phyloP scores from a whole-genome alignment of 1,140 invertebrate genomes.

The Nebria ingens region DNA sequence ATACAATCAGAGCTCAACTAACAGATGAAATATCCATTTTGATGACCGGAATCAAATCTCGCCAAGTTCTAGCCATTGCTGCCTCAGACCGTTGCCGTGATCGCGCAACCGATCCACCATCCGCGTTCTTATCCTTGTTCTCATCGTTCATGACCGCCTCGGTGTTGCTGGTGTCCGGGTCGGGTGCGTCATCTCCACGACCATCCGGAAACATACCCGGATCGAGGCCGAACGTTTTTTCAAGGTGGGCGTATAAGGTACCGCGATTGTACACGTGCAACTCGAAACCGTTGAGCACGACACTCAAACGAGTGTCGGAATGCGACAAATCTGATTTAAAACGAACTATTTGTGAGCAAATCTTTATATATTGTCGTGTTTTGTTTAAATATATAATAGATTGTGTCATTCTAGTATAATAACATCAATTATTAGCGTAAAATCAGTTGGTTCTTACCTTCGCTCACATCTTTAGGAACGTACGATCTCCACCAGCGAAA shows the following conservation, averaged over 20 bases:
- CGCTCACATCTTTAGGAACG: constrained; percentile 86
- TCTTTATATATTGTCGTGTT: too few relatives aligned
- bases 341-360: too few relatives aligned
- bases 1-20: constrained; percentile 37
- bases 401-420: too few relatives aligned
- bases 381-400: too few relatives aligned
- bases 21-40: constrained; percentile 88
- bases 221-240: constrained; percentile 80
- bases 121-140: too few relatives aligned
- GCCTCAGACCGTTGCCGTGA: constrained; percentile 52
- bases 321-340: constrained; percentile 95
- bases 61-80: constrained; percentile 77
- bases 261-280: constrained; percentile 93
- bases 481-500: constrained; percentile 96
- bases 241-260: constrained; percentile 75
- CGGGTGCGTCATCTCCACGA: constrained; percentile 34
- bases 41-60: constrained; percentile 93
- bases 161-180: constrained; percentile 12
- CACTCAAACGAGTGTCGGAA: constrained; percentile 84
- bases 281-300: constrained; percentile 93
- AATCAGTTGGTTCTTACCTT: constrained; percentile 57
- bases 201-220: constrained; percentile 58
- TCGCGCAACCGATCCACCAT: not conserved
- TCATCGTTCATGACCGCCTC: not conserved
- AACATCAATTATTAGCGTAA: too few relatives aligned